phyloP scores from a whole-genome alignment of 2,888 invertebrate genomes.

The Bedellia somnulentella region DNA sequence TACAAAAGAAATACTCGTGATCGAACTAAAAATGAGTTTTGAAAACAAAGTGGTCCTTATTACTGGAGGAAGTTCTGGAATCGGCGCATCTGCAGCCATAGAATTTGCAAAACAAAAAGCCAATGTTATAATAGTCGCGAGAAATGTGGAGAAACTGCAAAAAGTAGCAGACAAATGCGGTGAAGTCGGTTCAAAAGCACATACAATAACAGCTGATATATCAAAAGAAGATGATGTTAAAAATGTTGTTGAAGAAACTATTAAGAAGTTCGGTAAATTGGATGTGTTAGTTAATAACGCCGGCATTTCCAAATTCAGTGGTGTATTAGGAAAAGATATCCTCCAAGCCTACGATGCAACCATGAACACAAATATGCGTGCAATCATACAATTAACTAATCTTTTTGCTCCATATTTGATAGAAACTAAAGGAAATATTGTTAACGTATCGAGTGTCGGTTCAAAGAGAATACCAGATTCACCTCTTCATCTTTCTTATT shows the following conservation, averaged over 20 bases:
- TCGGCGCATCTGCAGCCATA: constrained; percentile 66
- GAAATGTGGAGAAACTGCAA: constrained; percentile 65
- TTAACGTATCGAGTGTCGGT: constrained; percentile 12
- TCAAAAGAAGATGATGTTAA: constrained; percentile 4
- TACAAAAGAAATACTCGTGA: too few species aligned
- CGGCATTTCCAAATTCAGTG: constrained; percentile 1
- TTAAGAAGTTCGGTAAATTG: constrained; percentile 4
- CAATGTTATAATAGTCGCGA: constrained; percentile 61
- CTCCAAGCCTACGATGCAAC: constrained; percentile 4
- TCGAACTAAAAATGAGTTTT: constrained; percentile 30
- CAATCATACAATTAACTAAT: constrained; percentile 5
- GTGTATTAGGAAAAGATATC: neutral
- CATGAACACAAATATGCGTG: constrained; percentile 3
- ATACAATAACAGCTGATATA: constrained; percentile 5
- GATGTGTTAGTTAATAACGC: constrained; percentile 9
- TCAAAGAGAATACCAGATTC: constrained; percentile 7
- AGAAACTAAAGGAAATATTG: constrained; percentile 12
- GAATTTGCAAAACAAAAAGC: constrained; percentile 65
- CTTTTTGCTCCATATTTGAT: constrained; percentile 10
- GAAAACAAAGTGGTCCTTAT: constrained; percentile 54
- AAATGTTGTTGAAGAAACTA: constrained; percentile 5
- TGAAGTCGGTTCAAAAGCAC: neutral
- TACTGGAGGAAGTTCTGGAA: constrained; percentile 69
- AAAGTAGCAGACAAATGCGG: constrained; percentile 32
- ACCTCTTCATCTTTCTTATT: constrained; percentile 33